Evolutionary conservation across 2,888 invertebrate species (phyloP).

Genomic region (Cryptosula pallasiana): DNA sequence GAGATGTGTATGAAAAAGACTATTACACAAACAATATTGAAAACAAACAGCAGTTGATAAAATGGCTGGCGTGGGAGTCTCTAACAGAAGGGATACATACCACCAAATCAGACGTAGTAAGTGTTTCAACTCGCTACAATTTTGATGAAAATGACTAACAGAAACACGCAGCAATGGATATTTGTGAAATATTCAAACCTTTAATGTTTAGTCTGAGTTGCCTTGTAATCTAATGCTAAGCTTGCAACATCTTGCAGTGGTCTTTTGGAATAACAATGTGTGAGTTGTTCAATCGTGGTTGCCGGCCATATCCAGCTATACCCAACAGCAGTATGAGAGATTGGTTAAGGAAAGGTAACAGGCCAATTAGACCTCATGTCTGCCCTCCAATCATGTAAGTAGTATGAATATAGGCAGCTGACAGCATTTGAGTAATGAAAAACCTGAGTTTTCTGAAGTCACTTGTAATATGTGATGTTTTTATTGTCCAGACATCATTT

Average conservation of each 20-base stretch:
- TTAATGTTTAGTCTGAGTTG: no score
- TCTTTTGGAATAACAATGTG: constrained; percentile 7
- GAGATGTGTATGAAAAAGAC: constrained; percentile 5
- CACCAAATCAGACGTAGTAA: constrained; percentile 9
- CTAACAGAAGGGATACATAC: constrained; percentile 8
- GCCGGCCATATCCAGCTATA: constrained; percentile 9
- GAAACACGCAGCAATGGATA: no score
- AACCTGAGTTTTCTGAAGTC: no score
- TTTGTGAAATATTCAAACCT: no score
- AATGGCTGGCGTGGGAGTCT: constrained; percentile 13
- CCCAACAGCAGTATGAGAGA: not conserved
- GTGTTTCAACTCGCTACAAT: no score
- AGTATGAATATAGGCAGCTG: not conserved
- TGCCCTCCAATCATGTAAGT: constrained; percentile 22
- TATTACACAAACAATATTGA: not conserved
- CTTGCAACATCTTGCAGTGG: constrained; percentile 1
- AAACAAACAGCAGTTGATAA: constrained; percentile 6
- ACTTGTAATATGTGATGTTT: no score
- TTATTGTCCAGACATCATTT: no score
- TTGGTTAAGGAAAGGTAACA: not conserved
- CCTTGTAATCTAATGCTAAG: no score
- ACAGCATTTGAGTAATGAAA: no score
- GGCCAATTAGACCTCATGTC: not conserved
- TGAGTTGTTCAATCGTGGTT: constrained; percentile 16
- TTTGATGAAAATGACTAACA: no score